Base-by-base conservation (phyloP, 2,113 vertebrate genomes). In the Opisthocomus hoazin region DNA sequence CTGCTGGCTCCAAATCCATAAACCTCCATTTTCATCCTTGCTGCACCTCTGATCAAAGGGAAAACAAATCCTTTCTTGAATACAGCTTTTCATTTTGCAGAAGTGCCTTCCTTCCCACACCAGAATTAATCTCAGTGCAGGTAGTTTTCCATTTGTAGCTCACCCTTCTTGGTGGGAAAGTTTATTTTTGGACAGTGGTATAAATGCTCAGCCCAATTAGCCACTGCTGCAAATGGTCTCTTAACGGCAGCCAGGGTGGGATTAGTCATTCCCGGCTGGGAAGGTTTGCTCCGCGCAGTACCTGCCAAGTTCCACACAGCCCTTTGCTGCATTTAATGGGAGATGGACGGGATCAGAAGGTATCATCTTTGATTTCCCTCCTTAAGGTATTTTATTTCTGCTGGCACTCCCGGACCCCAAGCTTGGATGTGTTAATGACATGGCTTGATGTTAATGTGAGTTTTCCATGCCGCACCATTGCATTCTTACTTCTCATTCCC, bases 131-230 rank as follows among this genome's bases (percentile, higher is more conserved):
- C 81, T 46, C 69, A 12, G 51, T 0, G 0, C 69, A 48, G 84
- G 48, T 92, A 91, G 75, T 91, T 96, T 96, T 87, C 84, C 92
- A 76, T 64, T 50, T 82, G 76, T 37, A 96, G 68, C 65, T 94
- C 69, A 75, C 0, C 36, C 20, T 79, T 60, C 92, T 60, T 87
- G 84, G 86, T 84, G 94, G 91, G 69, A 92, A 89, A 79, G 48
- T 89, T 94, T 92, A 46, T 79, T 95, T 93, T 82, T 86, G 71
- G 71, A 64, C 61, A 65, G 41, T 1, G 0, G 24, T 66, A 34
- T 32, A 83, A 75, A 61, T 4, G n/a, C 75, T 92, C 50, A 32
- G 73, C 32, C 81, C 63, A 61, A 87, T 69, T 91, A 95, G n/a
- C 65, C 58, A 34, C 17, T 37, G 30, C 69, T 51, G 16, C 41